These are phyloP conservation scores for Rhynchonema sp. DNA, from an alignment of 2,888 invertebrate genomes.

Conservation along the genomic window DNA sequence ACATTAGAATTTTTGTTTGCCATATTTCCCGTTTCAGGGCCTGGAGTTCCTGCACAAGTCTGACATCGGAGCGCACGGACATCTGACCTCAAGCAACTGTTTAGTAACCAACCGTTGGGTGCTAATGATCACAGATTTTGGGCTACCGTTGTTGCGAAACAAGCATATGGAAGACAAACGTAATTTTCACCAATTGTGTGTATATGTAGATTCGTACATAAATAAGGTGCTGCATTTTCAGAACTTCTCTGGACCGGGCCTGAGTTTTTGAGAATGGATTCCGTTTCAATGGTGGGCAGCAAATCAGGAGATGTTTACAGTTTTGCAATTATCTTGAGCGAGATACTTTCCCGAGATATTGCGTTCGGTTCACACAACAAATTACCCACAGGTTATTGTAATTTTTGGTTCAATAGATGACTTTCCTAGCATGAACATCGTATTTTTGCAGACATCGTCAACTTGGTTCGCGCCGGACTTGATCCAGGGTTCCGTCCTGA, in stretches of 20 bases:
- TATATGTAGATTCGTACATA: neutral
- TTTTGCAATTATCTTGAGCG: conserved; percentile 1
- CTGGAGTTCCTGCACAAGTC: conserved; percentile 5
- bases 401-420: neutral
- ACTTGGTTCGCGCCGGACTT: conserved; percentile 6
- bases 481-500: conserved; percentile 6
- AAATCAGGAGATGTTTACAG: neutral
- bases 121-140: conserved; percentile 6
- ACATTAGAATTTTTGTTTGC: neutral
- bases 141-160: conserved; percentile 2
- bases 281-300: neutral
- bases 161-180: neutral
- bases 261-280: neutral
- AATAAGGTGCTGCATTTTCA: neutral
- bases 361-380: neutral
- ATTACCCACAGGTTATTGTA: neutral
- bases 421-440: neutral
- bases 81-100: conserved; percentile 8
- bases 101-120: conserved; percentile 9
- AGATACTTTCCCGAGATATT: neutral
- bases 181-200: too few relatives aligned
- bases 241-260: neutral
- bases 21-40: conserved; percentile 5
- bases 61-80: conserved; percentile 6
- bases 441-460: conserved; percentile 4